These are phyloP conservation scores for Helogale parvula DNA, from an alignment of 2,113 vertebrate species.

Conservation along the genomic window DNA sequence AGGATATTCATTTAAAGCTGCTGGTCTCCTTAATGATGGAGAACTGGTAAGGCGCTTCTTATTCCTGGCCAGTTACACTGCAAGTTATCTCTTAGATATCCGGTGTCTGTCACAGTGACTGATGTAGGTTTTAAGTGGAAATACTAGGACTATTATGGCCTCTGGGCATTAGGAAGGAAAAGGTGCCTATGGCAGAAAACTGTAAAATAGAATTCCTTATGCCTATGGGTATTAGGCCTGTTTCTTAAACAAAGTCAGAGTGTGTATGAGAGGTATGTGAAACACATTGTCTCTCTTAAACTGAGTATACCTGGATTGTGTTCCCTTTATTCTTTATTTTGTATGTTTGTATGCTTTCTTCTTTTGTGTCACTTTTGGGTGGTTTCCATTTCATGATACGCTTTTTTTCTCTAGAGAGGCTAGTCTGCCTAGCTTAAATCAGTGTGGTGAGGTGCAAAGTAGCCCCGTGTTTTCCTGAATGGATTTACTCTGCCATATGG, in stretches of 20 bases:
- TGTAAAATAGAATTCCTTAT: constrained; percentile 32
- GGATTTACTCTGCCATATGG: constrained; percentile 78
- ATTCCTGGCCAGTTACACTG: not conserved
- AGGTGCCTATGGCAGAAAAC: constrained; percentile 31
- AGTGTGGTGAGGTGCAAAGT: constrained; percentile 60
- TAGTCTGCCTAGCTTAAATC: constrained; percentile 37
- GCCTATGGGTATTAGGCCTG: not conserved
- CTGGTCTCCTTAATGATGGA: not conserved
- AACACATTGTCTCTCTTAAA: not conserved
- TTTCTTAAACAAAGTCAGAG: not conserved
- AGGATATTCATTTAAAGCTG: not conserved
- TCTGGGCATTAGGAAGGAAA: constrained; percentile 42
- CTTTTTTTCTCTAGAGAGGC: constrained; percentile 59
- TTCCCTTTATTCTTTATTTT: not conserved
- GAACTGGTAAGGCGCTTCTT: not conserved
- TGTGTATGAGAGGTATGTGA: not conserved
- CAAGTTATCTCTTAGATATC: not conserved
- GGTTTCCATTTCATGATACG: constrained; percentile 51
- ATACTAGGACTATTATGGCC: constrained; percentile 44
- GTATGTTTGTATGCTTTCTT: not conserved
- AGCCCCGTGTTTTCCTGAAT: constrained; percentile 50
- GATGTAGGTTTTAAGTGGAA: constrained; percentile 34
- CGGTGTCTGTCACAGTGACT: not conserved
- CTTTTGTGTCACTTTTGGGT: constrained; percentile 22
- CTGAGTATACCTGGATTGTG: not conserved